Conservation (phyloP, 2,888 invertebrate species). For the Aphidius colemani region DNA sequence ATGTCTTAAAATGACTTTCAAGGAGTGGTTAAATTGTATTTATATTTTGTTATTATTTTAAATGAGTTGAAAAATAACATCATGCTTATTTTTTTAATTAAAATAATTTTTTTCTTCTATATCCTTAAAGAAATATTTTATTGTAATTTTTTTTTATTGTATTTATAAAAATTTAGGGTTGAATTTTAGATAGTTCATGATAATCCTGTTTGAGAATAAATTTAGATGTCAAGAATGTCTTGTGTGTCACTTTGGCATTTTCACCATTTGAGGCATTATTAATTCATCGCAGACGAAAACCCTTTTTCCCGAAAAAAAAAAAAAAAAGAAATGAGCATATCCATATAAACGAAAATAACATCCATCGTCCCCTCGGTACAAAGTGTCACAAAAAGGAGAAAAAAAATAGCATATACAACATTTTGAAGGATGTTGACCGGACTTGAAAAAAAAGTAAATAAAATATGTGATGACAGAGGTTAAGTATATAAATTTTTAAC, state of each 20-base stretch:
- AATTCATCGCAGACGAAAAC: conserved; percentile 35
- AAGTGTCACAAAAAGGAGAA: conserved; percentile 14
- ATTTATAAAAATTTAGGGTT: not conserved
- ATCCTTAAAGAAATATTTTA: not conserved
- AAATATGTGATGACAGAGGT: conserved; percentile 48
- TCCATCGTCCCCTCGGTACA: conserved; percentile 2
- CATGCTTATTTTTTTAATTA: too few species aligned
- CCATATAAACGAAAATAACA: conserved; percentile 12
- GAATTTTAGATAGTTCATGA: not conserved
- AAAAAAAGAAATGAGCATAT: conserved; percentile 24
- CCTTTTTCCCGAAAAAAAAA: conserved; percentile 31
- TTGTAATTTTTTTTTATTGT: not conserved
- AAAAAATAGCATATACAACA: conserved; percentile 21
- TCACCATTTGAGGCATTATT: conserved; percentile 55
- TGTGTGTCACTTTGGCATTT: conserved; percentile 58
- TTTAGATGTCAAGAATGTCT: conserved; percentile 55
- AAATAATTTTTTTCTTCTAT: not conserved
- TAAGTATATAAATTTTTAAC: too few species aligned
- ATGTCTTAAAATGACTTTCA: too few species aligned
- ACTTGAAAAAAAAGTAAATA: conserved; percentile 29
- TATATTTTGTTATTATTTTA: too few species aligned
- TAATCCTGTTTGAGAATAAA: conserved; percentile 54
- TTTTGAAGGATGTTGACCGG: conserved; percentile 46
- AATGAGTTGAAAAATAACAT: too few species aligned
- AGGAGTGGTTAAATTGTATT: too few species aligned